Percentiles rank a stretch among this genome's conserved stretches.
phyloP scores from a whole-genome alignment of 2,113 vertebrate species.

The Caloenas nicobarica region DNA sequence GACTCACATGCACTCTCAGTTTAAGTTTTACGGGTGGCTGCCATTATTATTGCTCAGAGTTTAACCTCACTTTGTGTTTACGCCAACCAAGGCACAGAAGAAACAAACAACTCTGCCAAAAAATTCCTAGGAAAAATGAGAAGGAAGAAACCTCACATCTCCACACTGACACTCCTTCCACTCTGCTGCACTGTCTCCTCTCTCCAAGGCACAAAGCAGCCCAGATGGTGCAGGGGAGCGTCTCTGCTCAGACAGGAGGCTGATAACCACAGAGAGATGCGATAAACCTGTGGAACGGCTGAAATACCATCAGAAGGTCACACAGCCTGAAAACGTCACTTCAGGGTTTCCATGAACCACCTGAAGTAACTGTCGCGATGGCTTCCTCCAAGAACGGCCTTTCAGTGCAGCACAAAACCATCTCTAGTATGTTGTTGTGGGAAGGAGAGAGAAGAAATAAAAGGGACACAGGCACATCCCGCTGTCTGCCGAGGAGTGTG shows the following conservation, averaged over 20 bases:
- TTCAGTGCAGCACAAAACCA: not conserved
- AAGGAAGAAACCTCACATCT: not conserved
- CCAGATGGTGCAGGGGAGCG: not conserved
- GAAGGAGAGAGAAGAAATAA: not conserved
- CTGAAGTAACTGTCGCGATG: not conserved
- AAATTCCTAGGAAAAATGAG: not conserved
- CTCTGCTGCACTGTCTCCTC: not conserved
- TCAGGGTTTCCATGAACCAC: not conserved
- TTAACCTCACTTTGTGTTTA: not conserved
- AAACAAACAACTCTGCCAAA: not conserved
- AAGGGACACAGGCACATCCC: not conserved
- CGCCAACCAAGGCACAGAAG: not conserved
- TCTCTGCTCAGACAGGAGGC: not conserved
- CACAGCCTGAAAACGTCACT: fast-evolving
- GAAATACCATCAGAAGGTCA: conserved; percentile 10
- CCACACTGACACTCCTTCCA: not conserved
- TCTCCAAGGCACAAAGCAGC: not conserved
- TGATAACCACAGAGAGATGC: conserved; percentile 15
- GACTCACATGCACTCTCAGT: not conserved
- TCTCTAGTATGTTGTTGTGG: fast-evolving
- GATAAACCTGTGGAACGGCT: not conserved
- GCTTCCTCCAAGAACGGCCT: not conserved
- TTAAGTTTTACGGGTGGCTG: not conserved
- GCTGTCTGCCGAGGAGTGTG: fast-evolving
- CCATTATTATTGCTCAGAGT: not conserved